Evolutionary conservation across 2,797 vertebrate genomes (phyloP).

Genomic region (Bovichtus variegatus): DNA sequence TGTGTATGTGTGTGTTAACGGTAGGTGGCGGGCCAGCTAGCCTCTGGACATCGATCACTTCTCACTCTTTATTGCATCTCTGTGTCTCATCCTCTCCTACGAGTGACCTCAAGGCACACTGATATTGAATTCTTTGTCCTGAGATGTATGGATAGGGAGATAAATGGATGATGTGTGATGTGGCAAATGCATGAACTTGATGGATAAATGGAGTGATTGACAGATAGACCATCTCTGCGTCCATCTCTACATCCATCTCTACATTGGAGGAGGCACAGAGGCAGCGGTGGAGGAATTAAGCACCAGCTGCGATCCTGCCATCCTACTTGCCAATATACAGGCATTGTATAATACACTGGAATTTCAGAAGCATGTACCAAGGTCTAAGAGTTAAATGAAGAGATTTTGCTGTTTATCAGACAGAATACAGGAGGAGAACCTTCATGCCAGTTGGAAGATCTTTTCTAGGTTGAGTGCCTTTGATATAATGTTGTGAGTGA

Average conservation of each 20-base stretch:
- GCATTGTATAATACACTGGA: too few species aligned
- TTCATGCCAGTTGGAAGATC: constrained; percentile 35
- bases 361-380: too few species aligned
- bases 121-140: constrained; percentile 55
- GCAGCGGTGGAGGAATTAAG: too few species aligned
- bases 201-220: constrained; percentile 26
- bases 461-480: constrained; percentile 45
- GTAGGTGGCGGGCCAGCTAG: constrained; percentile 8
- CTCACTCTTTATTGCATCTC: constrained; percentile 51
- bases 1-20: constrained; percentile 5
- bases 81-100: constrained; percentile 35
- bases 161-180: constrained; percentile 41
- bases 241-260: too few species aligned
- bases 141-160: constrained; percentile 42
- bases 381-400: constrained; percentile 6
- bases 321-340: too few species aligned
- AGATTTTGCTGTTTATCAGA: constrained; percentile 23
- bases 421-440: constrained; percentile 9
- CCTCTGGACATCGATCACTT: constrained; percentile 54
- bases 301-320: too few species aligned
- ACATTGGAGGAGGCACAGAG: too few species aligned
- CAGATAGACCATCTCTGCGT: not conserved
- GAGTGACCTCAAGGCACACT: constrained; percentile 58
- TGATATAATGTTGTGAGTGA: constrained; percentile 39
- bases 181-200: constrained; percentile 32